phyloP scores from a whole-genome alignment of 2,797 vertebrate genomes.

The Coregonus ussuriensis region DNA sequence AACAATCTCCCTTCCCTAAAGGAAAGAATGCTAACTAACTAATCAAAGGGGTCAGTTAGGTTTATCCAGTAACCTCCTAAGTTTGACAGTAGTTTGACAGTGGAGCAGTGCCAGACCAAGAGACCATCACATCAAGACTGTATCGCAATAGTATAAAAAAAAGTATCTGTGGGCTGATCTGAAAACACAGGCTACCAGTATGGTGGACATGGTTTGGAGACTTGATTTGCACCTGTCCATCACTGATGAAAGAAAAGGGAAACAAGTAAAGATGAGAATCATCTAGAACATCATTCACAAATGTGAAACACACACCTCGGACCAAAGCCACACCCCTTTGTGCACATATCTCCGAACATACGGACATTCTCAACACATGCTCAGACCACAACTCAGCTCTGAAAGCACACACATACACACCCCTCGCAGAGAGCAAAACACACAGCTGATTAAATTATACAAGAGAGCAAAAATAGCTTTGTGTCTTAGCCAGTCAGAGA shows the following conservation, averaged over 20 bases:
- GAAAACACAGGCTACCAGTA: neutral
- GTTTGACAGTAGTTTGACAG: constrained; percentile 18
- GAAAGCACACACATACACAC: neutral
- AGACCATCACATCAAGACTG: too few species aligned
- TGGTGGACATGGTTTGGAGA: neutral
- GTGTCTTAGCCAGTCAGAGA: constrained; percentile 34
- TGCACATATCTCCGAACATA: neutral
- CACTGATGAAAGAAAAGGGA: neutral
- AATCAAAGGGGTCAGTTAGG: constrained; percentile 72
- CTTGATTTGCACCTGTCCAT: neutral
- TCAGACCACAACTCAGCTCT: neutral
- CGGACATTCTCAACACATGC: neutral
- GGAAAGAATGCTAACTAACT: constrained; percentile 78
- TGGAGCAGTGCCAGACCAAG: constrained; percentile 14
- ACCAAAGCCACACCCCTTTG: neutral
- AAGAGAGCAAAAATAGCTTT: constrained; percentile 68
- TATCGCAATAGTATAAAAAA: neutral
- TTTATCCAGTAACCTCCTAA: constrained; percentile 33
- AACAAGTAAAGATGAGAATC: neutral
- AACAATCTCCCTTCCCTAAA: constrained; percentile 57
- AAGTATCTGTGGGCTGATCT: too few species aligned
- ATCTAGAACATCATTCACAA: neutral
- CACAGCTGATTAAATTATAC: constrained; percentile 70
- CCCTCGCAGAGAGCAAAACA: constrained; percentile 52
- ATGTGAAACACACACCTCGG: neutral